A percentile compares a stretch with the other conserved stretches of the same genome.
These are phyloP conservation scores for Polypterus bichir DNA, from an alignment of 2,113 vertebrate species.

Conservation along the genomic window DNA sequence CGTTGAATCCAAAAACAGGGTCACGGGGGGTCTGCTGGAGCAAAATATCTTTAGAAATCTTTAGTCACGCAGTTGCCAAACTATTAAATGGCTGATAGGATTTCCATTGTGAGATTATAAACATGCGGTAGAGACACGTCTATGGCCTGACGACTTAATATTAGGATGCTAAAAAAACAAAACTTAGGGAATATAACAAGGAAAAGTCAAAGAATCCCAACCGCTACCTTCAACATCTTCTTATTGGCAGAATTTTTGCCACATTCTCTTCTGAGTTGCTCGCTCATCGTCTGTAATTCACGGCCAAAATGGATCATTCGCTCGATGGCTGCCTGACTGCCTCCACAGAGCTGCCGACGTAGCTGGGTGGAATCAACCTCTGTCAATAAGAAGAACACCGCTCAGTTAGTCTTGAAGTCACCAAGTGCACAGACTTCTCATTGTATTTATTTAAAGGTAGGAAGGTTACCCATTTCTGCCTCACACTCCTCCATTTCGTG, in stretches of 20 bases:
- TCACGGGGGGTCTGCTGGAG: no score
- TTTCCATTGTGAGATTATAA: no score
- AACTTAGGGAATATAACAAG: no score
- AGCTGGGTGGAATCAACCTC: slow-evolving; percentile 86
- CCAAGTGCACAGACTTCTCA: slow-evolving; percentile 33
- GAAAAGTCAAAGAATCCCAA: neutral
- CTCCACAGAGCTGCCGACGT: slow-evolving; percentile 86
- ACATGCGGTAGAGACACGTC: no score
- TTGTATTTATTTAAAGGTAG: slow-evolving; percentile 30
- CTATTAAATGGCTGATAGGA: no score
- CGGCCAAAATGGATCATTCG: slow-evolving; percentile 97
- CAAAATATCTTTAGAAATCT: no score
- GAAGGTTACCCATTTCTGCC: slow-evolving; percentile 79
- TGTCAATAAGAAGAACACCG: slow-evolving; percentile 31
- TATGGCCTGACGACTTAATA: no score
- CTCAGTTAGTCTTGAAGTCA: neutral
- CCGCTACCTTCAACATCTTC: slow-evolving; percentile 86
- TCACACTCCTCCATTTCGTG: slow-evolving; percentile 87
- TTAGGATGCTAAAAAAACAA: no score
- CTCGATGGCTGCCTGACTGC: slow-evolving; percentile 92
- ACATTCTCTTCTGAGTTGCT: slow-evolving; percentile 87
- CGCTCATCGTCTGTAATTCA: slow-evolving; percentile 93
- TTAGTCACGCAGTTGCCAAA: no score
- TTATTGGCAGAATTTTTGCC: slow-evolving; percentile 94
- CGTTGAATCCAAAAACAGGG: no score